Conservation (phyloP, 1,140 invertebrate species). For the Diachasma alloeum region DNA sequence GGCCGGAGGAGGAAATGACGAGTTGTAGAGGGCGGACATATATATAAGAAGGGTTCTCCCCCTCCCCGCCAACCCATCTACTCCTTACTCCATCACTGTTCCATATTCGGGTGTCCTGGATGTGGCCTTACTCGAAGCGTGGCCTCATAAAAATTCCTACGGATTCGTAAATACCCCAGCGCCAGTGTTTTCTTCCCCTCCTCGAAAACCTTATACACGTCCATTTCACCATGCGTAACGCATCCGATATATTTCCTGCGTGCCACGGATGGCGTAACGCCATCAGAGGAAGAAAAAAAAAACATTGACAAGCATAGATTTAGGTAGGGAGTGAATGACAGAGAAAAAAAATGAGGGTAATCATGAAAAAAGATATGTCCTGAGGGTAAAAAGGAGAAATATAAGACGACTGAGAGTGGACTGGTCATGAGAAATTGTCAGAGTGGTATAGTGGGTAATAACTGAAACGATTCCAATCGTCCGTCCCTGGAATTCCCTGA, state of each 20-base stretch:
- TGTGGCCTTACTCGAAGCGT: constrained; percentile 21
- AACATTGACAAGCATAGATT: constrained; percentile 30
- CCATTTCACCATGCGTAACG: background rate
- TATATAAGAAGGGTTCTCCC: background rate
- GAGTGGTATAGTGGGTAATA: background rate
- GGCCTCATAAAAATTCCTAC: constrained; percentile 36
- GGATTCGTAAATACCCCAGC: constrained; percentile 31
- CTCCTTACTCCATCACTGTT: background rate
- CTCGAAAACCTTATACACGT: background rate
- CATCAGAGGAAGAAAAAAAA: background rate
- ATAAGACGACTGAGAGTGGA: background rate
- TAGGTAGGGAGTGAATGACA: background rate
- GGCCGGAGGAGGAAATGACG: constrained; percentile 7
- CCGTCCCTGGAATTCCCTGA: too few species aligned
- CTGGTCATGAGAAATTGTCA: constrained; percentile 21
- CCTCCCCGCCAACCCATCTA: background rate
- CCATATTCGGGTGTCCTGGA: constrained; percentile 9
- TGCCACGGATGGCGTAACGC: background rate
- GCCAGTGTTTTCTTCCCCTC: background rate
- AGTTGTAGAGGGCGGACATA: background rate
- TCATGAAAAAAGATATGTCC: constrained; percentile 28
- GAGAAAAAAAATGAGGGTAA: constrained; percentile 7
- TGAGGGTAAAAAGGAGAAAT: background rate
- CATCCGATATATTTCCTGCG: constrained; percentile 17
- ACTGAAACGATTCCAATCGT: background rate